Conservation (phyloP, 2,888 invertebrate species). For the Rhagonycha fulva region DNA sequence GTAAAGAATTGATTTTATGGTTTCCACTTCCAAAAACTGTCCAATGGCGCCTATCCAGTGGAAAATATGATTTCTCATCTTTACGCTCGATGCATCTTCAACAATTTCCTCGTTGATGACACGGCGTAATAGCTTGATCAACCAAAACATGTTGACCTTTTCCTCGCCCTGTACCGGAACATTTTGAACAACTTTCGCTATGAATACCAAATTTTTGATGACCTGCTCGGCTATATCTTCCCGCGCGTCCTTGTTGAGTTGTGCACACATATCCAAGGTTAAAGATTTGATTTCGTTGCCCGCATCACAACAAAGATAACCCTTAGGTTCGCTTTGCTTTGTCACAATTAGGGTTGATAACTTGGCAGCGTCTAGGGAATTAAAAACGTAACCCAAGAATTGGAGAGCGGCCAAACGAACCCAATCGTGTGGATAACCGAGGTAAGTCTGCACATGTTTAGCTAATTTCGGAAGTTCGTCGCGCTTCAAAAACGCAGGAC, state of each 20-base stretch:
- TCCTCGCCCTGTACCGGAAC: slow-evolving; percentile 54
- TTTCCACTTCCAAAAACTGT: slow-evolving; percentile 64
- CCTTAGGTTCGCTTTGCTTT: slow-evolving; percentile 39
- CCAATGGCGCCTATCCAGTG: slow-evolving; percentile 81
- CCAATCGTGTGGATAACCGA: slow-evolving; percentile 86
- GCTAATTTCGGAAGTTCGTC: slow-evolving; percentile 62
- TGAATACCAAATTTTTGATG: slow-evolving; percentile 69
- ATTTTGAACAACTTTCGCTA: slow-evolving; percentile 68
- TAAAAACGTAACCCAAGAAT: slow-evolving; percentile 73
- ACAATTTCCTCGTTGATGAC: slow-evolving; percentile 81
- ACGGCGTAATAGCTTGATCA: slow-evolving; percentile 73
- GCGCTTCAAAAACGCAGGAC: slow-evolving; percentile 63
- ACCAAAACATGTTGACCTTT: slow-evolving; percentile 72
- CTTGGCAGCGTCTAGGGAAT: slow-evolving; percentile 64
- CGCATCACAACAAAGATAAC: slow-evolving; percentile 64
- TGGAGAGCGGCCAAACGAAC: slow-evolving; percentile 79
- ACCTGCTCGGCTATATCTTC: slow-evolving; percentile 77
- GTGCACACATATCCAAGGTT: slow-evolving; percentile 75
- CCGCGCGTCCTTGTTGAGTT: slow-evolving; percentile 69
- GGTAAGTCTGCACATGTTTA: slow-evolving; percentile 69
- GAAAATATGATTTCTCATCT: slow-evolving; percentile 77
- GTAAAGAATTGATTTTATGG: slow-evolving; percentile 63
- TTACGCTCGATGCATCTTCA: slow-evolving; percentile 66
- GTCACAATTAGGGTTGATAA: slow-evolving; percentile 58
- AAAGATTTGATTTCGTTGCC: slow-evolving; percentile 66